A percentile compares a stretch with the other conserved stretches of the same genome.
phyloP scores from a whole-genome alignment of 2,113 vertebrate genomes.

The Zapus hudsonius region DNA sequence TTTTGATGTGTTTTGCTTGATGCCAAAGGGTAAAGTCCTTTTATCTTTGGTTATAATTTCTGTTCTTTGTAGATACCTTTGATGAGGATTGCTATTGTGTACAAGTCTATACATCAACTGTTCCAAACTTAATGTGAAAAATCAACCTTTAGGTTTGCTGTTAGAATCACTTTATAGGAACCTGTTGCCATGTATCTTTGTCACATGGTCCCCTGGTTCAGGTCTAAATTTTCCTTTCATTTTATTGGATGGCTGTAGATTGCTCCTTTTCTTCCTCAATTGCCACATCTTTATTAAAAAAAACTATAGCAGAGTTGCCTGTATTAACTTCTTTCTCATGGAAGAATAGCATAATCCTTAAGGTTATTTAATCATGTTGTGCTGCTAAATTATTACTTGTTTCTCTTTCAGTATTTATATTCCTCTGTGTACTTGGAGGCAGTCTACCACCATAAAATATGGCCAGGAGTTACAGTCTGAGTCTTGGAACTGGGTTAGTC shows the following conservation, averaged over 20 bases:
- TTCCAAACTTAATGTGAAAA: slow-evolving; percentile 6
- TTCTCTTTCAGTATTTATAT: slow-evolving; percentile 16
- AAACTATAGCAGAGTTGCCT: not conserved
- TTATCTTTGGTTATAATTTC: slow-evolving; percentile 24
- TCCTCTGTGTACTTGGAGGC: slow-evolving; percentile 26
- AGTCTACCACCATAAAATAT: not conserved
- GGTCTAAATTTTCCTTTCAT: not conserved
- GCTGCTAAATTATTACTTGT: slow-evolving; percentile 45
- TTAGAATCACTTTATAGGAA: not conserved
- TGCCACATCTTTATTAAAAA: not conserved
- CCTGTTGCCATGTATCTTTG: not conserved
- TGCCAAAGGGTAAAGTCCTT: not conserved
- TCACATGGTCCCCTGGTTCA: not conserved
- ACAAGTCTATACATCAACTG: not conserved
- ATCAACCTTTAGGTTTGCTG: not conserved
- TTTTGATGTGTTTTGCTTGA: slow-evolving; percentile 24
- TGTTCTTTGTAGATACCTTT: slow-evolving; percentile 6
- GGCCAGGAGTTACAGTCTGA: not conserved
- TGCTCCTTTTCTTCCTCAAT: not conserved
- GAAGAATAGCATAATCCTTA: not conserved
- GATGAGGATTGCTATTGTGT: not conserved
- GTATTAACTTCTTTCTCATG: not conserved
- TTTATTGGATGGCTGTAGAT: not conserved
- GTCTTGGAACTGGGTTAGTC: slow-evolving; percentile 30
- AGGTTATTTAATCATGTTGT: not conserved